phyloP scores from a whole-genome alignment of 2,113 vertebrate genomes.

The Archocentrus centrarchus region DNA sequence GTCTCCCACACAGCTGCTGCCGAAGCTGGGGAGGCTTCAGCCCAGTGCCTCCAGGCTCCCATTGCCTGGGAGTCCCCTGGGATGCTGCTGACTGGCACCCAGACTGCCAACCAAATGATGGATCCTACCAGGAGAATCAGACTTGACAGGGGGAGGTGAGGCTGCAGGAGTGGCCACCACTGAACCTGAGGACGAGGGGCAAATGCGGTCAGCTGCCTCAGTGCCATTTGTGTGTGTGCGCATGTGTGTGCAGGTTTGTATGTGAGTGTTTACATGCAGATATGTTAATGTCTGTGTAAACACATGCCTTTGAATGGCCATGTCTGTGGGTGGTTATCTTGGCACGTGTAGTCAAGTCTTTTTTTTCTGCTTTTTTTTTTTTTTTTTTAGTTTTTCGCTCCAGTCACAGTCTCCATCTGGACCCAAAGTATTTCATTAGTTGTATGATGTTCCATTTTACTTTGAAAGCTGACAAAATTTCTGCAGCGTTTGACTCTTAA shows the following conservation, averaged over 20 bases:
- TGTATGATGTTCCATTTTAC: conserved; percentile 51
- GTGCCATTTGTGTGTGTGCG: not conserved
- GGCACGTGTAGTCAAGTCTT: conserved; percentile 45
- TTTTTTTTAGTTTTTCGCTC: conserved; percentile 16
- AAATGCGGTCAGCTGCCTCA: conserved; percentile 67
- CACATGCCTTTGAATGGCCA: conserved; percentile 20
- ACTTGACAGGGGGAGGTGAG: conserved; percentile 72
- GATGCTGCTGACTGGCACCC: conserved; percentile 78
- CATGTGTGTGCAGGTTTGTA: not conserved
- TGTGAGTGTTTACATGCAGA: conserved; percentile 20
- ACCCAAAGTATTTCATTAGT: conserved; percentile 65
- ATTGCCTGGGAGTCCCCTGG: conserved; percentile 63
- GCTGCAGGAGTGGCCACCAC: conserved; percentile 61
- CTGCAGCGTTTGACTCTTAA: conserved; percentile 42
- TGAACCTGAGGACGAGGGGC: conserved; percentile 79
- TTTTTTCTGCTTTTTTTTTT: conserved; percentile 14
- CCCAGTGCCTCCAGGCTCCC: conserved; percentile 67
- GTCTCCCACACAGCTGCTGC: conserved; percentile 81
- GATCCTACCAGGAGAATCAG: conserved; percentile 76
- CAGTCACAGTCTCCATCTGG: conserved; percentile 75
- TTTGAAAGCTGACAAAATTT: conserved; percentile 75
- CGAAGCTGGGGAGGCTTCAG: conserved; percentile 76
- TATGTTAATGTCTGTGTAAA: conserved; percentile 9
- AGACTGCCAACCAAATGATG: conserved; percentile 78
- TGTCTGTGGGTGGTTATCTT: conserved; percentile 62